Conservation (phyloP, 2,888 invertebrate genomes). For the Augochlorella aurata region DNA sequence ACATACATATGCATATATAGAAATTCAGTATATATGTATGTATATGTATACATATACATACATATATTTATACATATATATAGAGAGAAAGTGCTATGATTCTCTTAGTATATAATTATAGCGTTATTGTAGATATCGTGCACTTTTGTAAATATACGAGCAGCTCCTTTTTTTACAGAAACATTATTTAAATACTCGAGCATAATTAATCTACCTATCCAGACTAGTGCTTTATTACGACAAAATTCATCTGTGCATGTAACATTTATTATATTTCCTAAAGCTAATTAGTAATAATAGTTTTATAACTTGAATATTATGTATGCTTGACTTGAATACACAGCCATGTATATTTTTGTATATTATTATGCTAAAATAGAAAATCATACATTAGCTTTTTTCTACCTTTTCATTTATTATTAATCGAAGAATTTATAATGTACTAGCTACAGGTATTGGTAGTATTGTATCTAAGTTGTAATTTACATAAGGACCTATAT, state of each 20-base stretch:
- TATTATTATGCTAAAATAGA: constrained; percentile 14
- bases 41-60: background rate
- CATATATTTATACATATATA: constrained; percentile 11
- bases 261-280: constrained; percentile 8
- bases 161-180: constrained; percentile 50
- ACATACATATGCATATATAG: background rate
- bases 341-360: constrained; percentile 46
- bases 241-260: constrained; percentile 16
- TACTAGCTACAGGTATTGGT: constrained; percentile 17
- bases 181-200: constrained; percentile 49
- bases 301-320: constrained; percentile 24
- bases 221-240: constrained; percentile 48
- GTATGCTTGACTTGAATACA: background rate
- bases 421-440: constrained; percentile 18
- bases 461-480: constrained; percentile 32
- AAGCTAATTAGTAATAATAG: constrained; percentile 19
- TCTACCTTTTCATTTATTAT: background rate
- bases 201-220: constrained; percentile 34
- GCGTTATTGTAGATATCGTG: constrained; percentile 39
- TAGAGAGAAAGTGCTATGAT: constrained; percentile 20
- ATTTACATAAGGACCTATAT: constrained; percentile 11
- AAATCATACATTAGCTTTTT: constrained; percentile 6
- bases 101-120: constrained; percentile 26
- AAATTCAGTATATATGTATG: background rate
- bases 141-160: constrained; percentile 58